Evolutionary conservation across 2,888 invertebrate species (phyloP), one percentile per base, ranked within the genome.

Genomic region (Drosophila stalkeri): DNA sequence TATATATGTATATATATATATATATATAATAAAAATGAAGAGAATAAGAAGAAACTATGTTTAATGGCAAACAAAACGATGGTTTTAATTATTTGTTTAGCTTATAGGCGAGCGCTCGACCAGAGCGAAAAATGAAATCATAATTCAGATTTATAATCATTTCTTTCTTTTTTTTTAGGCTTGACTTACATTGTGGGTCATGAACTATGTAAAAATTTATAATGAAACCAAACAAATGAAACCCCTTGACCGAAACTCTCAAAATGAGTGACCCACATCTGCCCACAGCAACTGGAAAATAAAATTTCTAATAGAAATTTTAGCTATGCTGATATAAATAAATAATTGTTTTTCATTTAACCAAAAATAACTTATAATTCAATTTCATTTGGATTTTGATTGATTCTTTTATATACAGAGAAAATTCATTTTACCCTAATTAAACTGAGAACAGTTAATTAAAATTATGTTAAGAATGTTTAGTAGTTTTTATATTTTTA

Each of bases 151-250:
- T 67, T 64, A 76, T 80, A 61, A 69, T 77, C 67, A 39, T 39
- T 33, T 49, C n/a, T n/a, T n/a, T n/a, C n/a, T 47, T 46, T 44
- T 76, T 72, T 77, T 81, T 74, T 72, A 81, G 65, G 81, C 81
- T 78, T 81, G 75, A 78, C 68, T 78, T 75, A 73, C 81, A 81
- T 81, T 81, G 69, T 81, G 73, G 81, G 81, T 81, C 81, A 81
- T 72, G 78, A 81, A 72, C 81, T 72, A 54, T 41, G 56, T 33
- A 39, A 54, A 55, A 52, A 2, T 33, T 39, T 52, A 70, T 12
- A 39, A 43, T 37, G 35, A 63, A 65, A 59, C 27, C 14, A 41
- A 60, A 52, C n/a, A 67, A 68, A 62, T 49, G 46, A 49, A 47
- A 46, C 65, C 54, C 20, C 54, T 39, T 68, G 66, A 65, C 64